Conservation (phyloP, 2,797 vertebrate genomes). For the Cheirogaleus major region DNA sequence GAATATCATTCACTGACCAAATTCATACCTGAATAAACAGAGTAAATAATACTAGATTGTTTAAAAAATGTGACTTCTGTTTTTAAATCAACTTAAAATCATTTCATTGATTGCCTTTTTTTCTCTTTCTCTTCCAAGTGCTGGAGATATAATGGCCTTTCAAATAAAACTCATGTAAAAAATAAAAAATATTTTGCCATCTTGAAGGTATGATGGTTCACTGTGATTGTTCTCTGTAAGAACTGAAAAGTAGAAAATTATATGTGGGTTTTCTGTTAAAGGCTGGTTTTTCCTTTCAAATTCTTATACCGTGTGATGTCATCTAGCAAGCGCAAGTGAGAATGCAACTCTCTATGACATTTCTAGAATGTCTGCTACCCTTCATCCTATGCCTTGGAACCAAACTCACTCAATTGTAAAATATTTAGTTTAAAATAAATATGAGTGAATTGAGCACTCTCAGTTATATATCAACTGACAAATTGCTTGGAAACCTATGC, state of each 20-base stretch:
- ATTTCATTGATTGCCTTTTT: not conserved
- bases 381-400: not conserved
- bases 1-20: not conserved
- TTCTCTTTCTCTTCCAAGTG: not conserved
- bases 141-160: not conserved
- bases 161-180: not conserved
- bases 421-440: constrained; percentile 3
- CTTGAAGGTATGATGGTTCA: not conserved
- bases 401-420: not conserved
- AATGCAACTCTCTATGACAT: not conserved
- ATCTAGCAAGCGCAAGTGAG: not conserved
- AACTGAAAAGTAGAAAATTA: not conserved
- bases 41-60: not conserved
- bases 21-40: not conserved
- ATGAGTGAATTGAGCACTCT: not conserved
- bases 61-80: not conserved
- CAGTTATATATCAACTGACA: not conserved
- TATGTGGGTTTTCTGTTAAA: not conserved
- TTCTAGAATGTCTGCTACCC: not conserved
- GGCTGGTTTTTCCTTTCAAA: not conserved
- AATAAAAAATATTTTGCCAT: not conserved
- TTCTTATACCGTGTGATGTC: not conserved
- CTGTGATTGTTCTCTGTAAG: not conserved
- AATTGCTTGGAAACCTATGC: not conserved
- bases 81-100: not conserved